These are phyloP conservation scores for Chloroceryle amazona DNA, from an alignment of 2,797 vertebrate species.

Conservation along the genomic window DNA sequence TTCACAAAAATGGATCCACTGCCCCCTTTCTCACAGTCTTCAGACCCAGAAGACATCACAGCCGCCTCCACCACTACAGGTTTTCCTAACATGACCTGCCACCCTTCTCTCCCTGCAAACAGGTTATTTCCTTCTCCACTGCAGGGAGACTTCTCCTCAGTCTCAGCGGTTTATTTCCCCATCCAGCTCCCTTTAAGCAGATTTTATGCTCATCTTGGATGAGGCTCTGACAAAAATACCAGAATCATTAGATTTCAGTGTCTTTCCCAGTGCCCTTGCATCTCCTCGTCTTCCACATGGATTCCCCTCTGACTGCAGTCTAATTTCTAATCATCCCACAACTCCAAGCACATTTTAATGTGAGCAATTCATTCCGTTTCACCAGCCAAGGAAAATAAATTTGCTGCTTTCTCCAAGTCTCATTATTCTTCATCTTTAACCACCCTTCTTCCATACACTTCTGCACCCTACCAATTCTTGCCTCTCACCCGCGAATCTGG, in stretches of 20 bases:
- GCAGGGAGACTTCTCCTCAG: not conserved
- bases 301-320: not conserved
- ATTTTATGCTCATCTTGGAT: not conserved
- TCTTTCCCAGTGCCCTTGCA: not conserved
- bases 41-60: not conserved
- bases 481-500: not conserved
- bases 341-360: not conserved
- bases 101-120: not conserved
- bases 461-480: not conserved
- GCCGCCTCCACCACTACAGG: not conserved
- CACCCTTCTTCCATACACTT: not conserved
- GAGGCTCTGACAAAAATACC: not conserved
- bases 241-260: not conserved
- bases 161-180: not conserved
- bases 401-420: not conserved
- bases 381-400: conserved; percentile 9
- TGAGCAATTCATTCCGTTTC: not conserved
- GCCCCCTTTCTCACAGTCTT: not conserved
- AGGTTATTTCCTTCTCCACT: not conserved
- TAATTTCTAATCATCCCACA: not conserved
- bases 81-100: not conserved
- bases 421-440: not conserved
- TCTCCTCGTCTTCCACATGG: not conserved
- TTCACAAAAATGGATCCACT: rapidly evolving
- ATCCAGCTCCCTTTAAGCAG: not conserved